Evolutionary conservation across 2,888 invertebrate genomes (phyloP).

Genomic region (Bembecia ichneumoniformis): DNA sequence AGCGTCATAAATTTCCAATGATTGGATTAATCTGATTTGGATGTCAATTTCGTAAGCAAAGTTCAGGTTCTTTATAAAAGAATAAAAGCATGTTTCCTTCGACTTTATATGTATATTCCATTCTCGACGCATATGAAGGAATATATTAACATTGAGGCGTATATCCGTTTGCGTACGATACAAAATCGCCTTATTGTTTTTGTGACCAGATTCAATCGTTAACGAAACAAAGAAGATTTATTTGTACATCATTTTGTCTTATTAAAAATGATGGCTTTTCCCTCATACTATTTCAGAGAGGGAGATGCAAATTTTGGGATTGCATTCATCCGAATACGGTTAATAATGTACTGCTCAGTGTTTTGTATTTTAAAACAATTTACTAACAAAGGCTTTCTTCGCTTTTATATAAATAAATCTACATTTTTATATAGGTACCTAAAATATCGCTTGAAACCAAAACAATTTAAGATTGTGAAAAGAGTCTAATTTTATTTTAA

Average conservation of each 20-base stretch:
- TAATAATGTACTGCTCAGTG: too few species aligned
- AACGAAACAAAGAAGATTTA: slow-evolving; percentile 43
- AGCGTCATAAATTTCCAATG: slow-evolving; percentile 73
- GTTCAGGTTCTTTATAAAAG: slow-evolving; percentile 49
- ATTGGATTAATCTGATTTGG: slow-evolving; percentile 74
- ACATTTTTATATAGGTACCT: too few species aligned
- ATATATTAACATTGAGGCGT: slow-evolving; percentile 39
- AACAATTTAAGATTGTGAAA: too few species aligned
- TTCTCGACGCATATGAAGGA: slow-evolving; percentile 49
- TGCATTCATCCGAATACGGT: not conserved
- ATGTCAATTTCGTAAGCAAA: slow-evolving; percentile 67
- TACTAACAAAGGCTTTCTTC: too few species aligned
- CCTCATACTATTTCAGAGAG: slow-evolving; percentile 12
- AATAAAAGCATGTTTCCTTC: slow-evolving; percentile 51
- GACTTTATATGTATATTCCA: slow-evolving; percentile 44
- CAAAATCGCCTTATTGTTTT: slow-evolving; percentile 20
- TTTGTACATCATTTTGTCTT: slow-evolving; percentile 48
- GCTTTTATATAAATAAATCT: too few species aligned
- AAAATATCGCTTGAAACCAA: too few species aligned
- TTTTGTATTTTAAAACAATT: too few species aligned
- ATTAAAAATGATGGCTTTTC: slow-evolving; percentile 42
- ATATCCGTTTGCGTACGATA: slow-evolving; percentile 24
- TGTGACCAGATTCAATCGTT: slow-evolving; percentile 40
- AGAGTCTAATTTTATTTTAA: too few species aligned
- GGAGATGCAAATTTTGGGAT: slow-evolving; percentile 19